A percentile compares a stretch with the other conserved stretches of the same genome.
Evolutionary conservation across 2,797 vertebrate genomes (phyloP).

Genomic region (Prunella strophiata): DNA sequence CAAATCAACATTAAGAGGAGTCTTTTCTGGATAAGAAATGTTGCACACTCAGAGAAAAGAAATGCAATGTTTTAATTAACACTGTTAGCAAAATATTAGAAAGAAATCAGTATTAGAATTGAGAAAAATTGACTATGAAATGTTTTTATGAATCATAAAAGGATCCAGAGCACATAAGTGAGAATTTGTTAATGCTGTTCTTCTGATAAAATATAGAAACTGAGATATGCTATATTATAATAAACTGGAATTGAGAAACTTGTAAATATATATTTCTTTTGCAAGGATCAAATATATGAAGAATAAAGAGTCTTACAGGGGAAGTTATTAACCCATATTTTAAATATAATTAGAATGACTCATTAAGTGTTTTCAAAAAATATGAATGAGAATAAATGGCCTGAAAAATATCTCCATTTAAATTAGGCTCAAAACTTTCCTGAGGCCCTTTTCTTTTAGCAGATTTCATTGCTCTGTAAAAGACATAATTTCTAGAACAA

Average conservation of each 20-base stretch:
- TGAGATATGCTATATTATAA: neutral
- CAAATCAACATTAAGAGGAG: neutral
- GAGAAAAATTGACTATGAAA: neutral
- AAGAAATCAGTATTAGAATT: neutral
- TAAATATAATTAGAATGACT: neutral
- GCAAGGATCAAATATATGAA: neutral
- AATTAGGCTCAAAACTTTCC: neutral
- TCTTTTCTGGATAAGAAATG: neutral
- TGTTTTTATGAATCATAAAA: neutral
- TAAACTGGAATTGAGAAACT: neutral
- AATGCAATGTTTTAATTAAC: neutral
- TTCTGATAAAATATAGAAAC: neutral
- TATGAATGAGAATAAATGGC: neutral
- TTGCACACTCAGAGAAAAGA: neutral
- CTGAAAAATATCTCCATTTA: neutral
- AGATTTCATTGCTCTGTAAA: neutral
- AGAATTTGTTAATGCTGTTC: neutral
- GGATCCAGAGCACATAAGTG: neutral
- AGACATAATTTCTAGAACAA: neutral
- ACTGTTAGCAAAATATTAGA: neutral
- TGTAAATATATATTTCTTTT: neutral
- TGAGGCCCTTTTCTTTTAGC: neutral
- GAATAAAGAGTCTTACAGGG: neutral
- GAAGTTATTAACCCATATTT: neutral
- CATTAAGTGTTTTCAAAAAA: neutral